A percentile compares a stretch with the other conserved stretches of the same genome.
These are phyloP conservation scores for Cryptotermes secundus DNA, from an alignment of 1,140 invertebrate genomes.

Conservation along the genomic window DNA sequence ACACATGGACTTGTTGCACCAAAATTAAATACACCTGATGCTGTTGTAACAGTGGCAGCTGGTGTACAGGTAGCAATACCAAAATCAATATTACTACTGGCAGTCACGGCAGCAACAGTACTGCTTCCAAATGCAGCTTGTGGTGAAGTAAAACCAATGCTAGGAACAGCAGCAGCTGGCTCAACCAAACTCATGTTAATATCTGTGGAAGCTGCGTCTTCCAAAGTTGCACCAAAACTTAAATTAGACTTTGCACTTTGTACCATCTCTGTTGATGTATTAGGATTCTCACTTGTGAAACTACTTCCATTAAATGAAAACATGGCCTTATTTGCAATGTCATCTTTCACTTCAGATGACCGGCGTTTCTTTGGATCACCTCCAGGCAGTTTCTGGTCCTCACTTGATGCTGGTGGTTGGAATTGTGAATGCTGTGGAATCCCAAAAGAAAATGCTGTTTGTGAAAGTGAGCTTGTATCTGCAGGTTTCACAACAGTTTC, in stretches of 20 bases:
- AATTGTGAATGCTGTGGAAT: slow-evolving; percentile 30
- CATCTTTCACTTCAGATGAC: not conserved
- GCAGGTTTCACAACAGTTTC: slow-evolving; percentile 30
- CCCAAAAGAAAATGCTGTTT: not conserved
- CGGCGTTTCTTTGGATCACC: not conserved
- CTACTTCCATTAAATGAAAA: not conserved
- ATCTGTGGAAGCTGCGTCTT: slow-evolving; percentile 23
- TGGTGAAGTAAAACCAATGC: not conserved
- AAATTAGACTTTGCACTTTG: not conserved
- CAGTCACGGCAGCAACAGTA: not conserved
- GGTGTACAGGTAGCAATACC: not conserved
- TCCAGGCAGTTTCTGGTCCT: not conserved
- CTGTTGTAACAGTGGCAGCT: not conserved
- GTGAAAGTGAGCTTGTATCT: slow-evolving; percentile 26
- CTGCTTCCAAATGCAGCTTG: not conserved
- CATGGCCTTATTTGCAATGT: not conserved
- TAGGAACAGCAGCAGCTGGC: not conserved
- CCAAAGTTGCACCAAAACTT: not conserved
- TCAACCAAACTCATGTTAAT: slow-evolving; percentile 32
- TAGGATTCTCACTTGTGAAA: not conserved
- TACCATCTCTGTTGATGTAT: not conserved
- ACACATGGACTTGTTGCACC: slow-evolving; percentile 8
- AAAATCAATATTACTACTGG: not conserved
- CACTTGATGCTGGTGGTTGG: not conserved
- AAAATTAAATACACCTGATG: slow-evolving; percentile 27